phyloP scores from a whole-genome alignment of 2,797 vertebrate genomes.

The Ambastaia sidthimunki region DNA sequence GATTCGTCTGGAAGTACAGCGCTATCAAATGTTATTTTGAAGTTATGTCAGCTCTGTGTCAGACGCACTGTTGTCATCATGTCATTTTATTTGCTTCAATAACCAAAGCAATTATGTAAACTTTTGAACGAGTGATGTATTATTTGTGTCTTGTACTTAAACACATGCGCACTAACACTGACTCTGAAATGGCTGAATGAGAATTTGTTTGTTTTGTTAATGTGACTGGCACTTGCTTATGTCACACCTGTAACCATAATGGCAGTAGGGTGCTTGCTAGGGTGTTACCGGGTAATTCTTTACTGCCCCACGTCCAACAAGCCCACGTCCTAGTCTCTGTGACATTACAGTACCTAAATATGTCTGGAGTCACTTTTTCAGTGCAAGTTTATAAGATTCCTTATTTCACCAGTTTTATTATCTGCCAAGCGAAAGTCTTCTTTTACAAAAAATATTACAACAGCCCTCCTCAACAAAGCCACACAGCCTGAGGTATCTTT shows the following conservation, averaged over 20 bases:
- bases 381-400: background rate
- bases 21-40: slow-evolving; percentile 5
- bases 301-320: background rate
- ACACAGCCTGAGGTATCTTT: background rate
- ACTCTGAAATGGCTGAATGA: background rate
- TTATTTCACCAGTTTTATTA: slow-evolving; percentile 33
- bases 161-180: background rate
- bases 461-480: background rate
- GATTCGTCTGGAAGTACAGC: slow-evolving; percentile 25
- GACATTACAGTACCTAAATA: background rate
- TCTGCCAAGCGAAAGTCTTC: slow-evolving; percentile 17
- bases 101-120: slow-evolving; percentile 3
- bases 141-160: slow-evolving; percentile 16
- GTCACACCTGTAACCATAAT: too few relatives aligned
- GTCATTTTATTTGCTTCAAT: slow-evolving; percentile 34
- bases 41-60: slow-evolving; percentile 20
- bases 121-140: background rate
- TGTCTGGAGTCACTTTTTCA: background rate
- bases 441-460: background rate
- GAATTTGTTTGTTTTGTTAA: background rate
- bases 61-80: slow-evolving; percentile 22
- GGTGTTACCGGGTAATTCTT: background rate
- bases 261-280: background rate
- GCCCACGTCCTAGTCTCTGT: background rate
- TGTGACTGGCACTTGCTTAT: too few relatives aligned